phyloP scores from a whole-genome alignment of 1,140 invertebrate species.

The Drosophila lacertosa region DNA sequence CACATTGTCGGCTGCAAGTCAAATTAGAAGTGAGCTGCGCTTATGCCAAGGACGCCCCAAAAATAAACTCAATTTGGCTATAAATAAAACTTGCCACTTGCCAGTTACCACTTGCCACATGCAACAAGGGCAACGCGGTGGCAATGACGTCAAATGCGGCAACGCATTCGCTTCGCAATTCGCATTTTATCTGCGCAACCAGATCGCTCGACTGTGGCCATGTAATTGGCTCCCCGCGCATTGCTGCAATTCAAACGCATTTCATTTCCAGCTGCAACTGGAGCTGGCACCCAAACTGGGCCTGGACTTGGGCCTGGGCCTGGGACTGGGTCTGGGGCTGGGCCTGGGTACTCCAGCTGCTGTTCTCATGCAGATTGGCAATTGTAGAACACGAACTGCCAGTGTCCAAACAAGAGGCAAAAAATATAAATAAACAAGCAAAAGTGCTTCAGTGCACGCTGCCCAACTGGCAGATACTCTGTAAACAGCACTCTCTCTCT shows the following conservation, averaged over 20 bases:
- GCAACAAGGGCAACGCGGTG: conserved; percentile 15
- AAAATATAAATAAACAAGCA: conserved; percentile 31
- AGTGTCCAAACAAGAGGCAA: conserved; percentile 18
- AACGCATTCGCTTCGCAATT: conserved; percentile 28
- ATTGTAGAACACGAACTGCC: conserved; percentile 47
- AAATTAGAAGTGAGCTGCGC: conserved; percentile 37
- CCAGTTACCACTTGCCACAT: background rate
- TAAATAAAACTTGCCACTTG: conserved; percentile 34
- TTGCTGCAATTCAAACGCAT: conserved; percentile 48
- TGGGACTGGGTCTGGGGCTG: conserved; percentile 5
- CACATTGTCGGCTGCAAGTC: conserved; percentile 19
- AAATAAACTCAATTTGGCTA: conserved; percentile 49
- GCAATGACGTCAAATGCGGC: conserved; percentile 50
- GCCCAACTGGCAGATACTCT: conserved; percentile 2
- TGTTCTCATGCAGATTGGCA: conserved; percentile 51
- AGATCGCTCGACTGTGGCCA: conserved; percentile 36
- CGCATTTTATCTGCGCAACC: conserved; percentile 36
- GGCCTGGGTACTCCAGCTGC: conserved; percentile 10
- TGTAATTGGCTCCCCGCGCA: conserved; percentile 42
- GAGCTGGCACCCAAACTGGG: background rate
- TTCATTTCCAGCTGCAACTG: conserved; percentile 39
- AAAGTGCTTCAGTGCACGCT: background rate
- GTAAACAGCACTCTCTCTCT: too few relatives aligned
- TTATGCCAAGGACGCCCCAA: conserved; percentile 44
- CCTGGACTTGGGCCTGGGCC: background rate